phyloP scores from a whole-genome alignment of 2,797 vertebrate species.

The Limosa lapponica region DNA sequence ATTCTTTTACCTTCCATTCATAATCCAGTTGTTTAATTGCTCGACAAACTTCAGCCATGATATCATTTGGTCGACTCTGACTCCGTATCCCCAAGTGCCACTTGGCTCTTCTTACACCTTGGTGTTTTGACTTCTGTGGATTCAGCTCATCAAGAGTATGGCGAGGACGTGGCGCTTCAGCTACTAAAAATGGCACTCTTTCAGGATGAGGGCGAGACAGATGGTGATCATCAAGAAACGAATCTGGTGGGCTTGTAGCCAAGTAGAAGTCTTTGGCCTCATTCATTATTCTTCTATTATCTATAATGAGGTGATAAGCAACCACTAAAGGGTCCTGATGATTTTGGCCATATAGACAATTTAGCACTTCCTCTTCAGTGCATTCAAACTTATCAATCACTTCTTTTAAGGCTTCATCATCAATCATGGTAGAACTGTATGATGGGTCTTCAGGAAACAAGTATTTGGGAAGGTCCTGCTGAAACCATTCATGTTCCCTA shows the following conservation, averaged over 20 bases:
- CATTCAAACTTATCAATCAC: slow-evolving; percentile 98
- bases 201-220: slow-evolving; percentile 92
- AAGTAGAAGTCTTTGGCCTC: slow-evolving; percentile 99
- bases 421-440: slow-evolving; percentile 97
- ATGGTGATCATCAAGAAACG: slow-evolving; percentile 93
- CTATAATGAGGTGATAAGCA: slow-evolving; percentile 98
- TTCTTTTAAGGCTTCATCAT: slow-evolving; percentile 97
- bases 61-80: slow-evolving; percentile 96
- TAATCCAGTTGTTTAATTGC: slow-evolving; percentile 98
- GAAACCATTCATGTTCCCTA: slow-evolving; percentile 98
- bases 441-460: slow-evolving; percentile 96
- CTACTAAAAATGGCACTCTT: slow-evolving; percentile 91
- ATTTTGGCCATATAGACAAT: slow-evolving; percentile 93
- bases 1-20: slow-evolving; percentile 93
- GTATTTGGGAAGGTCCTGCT: slow-evolving; percentile 95
- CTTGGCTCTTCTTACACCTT: slow-evolving; percentile 94
- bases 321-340: slow-evolving; percentile 96
- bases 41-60: slow-evolving; percentile 97
- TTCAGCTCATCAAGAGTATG: slow-evolving; percentile 97
- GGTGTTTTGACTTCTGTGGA: slow-evolving; percentile 97
- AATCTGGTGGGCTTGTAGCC: slow-evolving; percentile 96
- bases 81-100: slow-evolving; percentile 98
- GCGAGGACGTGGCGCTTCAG: slow-evolving; percentile 89
- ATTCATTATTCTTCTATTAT: slow-evolving; percentile 98
- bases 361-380: slow-evolving; percentile 94